A percentile compares a stretch with the other conserved stretches of the same genome.
Evolutionary conservation across 2,113 vertebrate species (phyloP).

Genomic region (Apaloderma vittatum): DNA sequence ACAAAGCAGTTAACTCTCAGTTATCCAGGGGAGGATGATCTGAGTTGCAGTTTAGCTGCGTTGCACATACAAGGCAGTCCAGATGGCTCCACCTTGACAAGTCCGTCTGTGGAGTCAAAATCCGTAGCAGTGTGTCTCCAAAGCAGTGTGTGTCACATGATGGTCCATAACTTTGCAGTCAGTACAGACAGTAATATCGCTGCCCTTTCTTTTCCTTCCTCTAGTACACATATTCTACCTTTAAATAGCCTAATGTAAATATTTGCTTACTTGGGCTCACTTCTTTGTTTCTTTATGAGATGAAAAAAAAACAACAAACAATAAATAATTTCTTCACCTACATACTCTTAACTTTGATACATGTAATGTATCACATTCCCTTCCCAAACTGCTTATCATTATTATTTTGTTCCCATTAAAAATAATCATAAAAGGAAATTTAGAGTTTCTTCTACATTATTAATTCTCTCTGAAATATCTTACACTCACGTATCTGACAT

Average conservation of each 20-base stretch:
- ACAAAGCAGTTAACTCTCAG: not conserved
- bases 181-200: not conserved
- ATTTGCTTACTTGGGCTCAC: not conserved
- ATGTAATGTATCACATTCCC: not conserved
- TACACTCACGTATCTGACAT: not conserved
- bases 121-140: not conserved
- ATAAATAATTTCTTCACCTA: not conserved
- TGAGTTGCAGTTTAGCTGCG: not conserved
- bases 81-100: not conserved
- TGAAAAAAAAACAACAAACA: not conserved
- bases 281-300: not conserved
- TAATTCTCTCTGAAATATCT: not conserved
- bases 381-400: not conserved
- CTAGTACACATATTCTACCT: not conserved
- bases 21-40: not conserved
- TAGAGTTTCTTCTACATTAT: not conserved
- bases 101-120: not conserved
- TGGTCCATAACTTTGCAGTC: not conserved
- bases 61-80: not conserved
- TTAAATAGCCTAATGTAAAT: not conserved
- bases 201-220: not conserved
- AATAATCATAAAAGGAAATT: not conserved
- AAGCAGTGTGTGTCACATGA: not conserved
- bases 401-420: not conserved
- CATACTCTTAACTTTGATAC: not conserved